Evolutionary conservation across 2,797 vertebrate genomes (phyloP), one percentile per base, ranked within the genome.

Genomic region (Leptatherina wallacei): DNA sequence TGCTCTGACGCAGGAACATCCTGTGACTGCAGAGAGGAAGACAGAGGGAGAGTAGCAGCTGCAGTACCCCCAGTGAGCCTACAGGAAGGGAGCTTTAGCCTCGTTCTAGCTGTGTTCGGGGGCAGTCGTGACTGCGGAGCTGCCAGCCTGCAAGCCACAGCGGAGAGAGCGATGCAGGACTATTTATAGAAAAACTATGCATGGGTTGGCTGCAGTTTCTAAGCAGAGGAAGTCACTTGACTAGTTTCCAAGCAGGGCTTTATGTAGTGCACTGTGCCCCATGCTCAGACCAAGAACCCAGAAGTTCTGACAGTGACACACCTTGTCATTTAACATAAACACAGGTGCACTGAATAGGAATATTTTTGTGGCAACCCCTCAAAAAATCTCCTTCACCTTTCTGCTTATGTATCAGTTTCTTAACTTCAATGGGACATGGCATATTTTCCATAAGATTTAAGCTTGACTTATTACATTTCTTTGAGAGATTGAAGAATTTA

Each of bases 71-170:
- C 79, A 44, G 56, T 12, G 77, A 75, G 73, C 73, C 83, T 47
- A 3, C 75, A 75, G 83, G 72, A 76, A 65, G 71, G 55, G 32
- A 76, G 82, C 74, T 44, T 29, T 18, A 81, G 71, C 77, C 78
- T 75, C 54, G 29, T 68, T 78, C 64, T n/a, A 40, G 61, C 69
- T 73, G 65, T 16, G 54, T 77, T 77, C 20, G 42, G 77, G 77
- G 78, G 83, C 83, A 67, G 81, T 91, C 84, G 86, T 91, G 91
- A 92, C 90, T 92, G 90, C 89, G 67, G 88, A 80, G 84, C 85
- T 73, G 77, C 82, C 70, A 81, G 83, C 80, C 85, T 87, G 79
- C 75, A 51, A 79, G 78, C 70, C 73, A 64, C 71, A 71, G 80
- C 42, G 47, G 69, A 67, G 75, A 69, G 80, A 78, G 64, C 62